phyloP scores from a whole-genome alignment of 1,140 invertebrate species.

The Muscidifurax raptorellus region DNA sequence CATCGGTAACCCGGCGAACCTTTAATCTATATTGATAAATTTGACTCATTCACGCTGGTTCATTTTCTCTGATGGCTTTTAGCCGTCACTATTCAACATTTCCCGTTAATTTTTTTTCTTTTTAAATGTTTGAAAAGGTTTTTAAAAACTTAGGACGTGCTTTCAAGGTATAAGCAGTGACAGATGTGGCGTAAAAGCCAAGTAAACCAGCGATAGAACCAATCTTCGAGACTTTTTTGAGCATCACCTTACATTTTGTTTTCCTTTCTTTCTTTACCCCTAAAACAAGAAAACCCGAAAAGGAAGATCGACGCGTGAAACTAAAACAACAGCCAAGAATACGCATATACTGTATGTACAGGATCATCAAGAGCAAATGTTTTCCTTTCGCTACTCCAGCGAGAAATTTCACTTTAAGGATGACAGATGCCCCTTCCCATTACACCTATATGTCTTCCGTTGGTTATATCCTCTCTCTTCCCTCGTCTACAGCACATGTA shows the following conservation, averaged over 20 bases:
- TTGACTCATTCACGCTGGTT: not conserved
- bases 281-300: not conserved
- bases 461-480: not conserved
- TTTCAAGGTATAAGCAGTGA: too few species aligned
- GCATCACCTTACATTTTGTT: not conserved
- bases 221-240: not conserved
- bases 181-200: not conserved
- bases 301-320: not conserved
- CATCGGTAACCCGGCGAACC: not conserved
- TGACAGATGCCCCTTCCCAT: conserved; percentile 10
- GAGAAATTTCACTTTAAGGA: conserved; percentile 11
- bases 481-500: not conserved
- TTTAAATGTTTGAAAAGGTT: not conserved
- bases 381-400: not conserved
- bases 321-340: not conserved
- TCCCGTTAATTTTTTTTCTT: too few species aligned
- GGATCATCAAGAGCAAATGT: not conserved
- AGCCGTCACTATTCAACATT: too few species aligned
- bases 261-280: not conserved
- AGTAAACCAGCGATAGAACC: not conserved
- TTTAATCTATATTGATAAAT: not conserved
- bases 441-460: conserved; percentile 2
- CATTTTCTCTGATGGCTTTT: not conserved
- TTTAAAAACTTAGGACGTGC: not conserved
- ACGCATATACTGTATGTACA: not conserved